Conservation (phyloP, 2,888 invertebrate genomes). For the Diplazon laetatorius region DNA sequence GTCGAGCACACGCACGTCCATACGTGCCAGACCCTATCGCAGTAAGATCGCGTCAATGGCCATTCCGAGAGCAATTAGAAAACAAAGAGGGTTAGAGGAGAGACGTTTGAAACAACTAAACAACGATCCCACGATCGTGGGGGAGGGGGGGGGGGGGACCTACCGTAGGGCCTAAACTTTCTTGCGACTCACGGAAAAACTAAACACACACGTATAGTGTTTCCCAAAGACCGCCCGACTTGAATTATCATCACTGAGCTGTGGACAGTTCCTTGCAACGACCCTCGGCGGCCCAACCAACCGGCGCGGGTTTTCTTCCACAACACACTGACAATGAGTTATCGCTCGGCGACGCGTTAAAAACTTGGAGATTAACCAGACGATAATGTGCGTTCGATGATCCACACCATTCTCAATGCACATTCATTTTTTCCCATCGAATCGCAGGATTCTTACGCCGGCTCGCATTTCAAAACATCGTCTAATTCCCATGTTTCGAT, state of each 20-base stretch:
- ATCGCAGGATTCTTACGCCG: background rate
- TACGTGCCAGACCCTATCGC: constrained; percentile 47
- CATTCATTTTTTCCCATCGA: constrained; percentile 12
- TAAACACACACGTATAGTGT: constrained; percentile 80
- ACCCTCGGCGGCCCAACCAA: constrained; percentile 1
- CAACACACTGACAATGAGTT: constrained; percentile 50
- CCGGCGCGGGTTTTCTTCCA: background rate
- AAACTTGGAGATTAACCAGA: constrained; percentile 69
- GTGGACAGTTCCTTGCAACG: constrained; percentile 68
- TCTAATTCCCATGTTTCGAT: too few relatives aligned
- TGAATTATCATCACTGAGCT: constrained; percentile 74
- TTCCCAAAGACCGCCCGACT: constrained; percentile 75
- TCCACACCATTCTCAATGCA: constrained; percentile 23
- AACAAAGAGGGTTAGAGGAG: constrained; percentile 66
- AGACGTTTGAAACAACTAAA: constrained; percentile 65
- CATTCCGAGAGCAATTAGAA: constrained; percentile 75
- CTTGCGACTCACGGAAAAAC: constrained; percentile 69
- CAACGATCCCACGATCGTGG: constrained; percentile 69
- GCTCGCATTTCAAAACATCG: background rate
- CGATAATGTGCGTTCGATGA: constrained; percentile 43
- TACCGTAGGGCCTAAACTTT: constrained; percentile 69
- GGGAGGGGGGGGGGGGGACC: constrained; percentile 61
- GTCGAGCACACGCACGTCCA: constrained; percentile 21
- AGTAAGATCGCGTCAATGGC: constrained; percentile 60
- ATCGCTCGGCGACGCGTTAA: constrained; percentile 58